Base-by-base conservation (phyloP, 2,113 vertebrate genomes). In the Pycnonotus jocosus region DNA sequence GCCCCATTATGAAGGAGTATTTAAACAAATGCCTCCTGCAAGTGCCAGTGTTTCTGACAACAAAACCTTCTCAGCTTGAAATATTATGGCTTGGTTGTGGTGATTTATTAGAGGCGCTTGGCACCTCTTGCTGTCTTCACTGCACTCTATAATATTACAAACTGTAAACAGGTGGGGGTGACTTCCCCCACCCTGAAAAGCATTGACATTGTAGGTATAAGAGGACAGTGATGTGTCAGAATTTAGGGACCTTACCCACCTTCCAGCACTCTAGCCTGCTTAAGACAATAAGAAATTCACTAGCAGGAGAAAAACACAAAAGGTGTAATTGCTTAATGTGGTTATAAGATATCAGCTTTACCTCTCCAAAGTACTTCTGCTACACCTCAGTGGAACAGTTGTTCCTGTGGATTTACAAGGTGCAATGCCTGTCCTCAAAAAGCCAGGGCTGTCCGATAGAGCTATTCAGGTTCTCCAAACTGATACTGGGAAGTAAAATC, bases 1-100 rank as follows among this genome's bases (percentile, higher is more conserved):
- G 78, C 45, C 82, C 91, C 79, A 93, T 97, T 97, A 96, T 40
- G 78, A 96, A 96, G 95, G 92, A 95, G 72, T 95, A 96, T 95
- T 96, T 91, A 95, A 96, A 97, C 82, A 96, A 97, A 96, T 96
- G 83, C 90, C 87, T 95, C 93, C 94, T 95, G 80, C 81, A 80
- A 97, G 90, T 58, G 93, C 93, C 96, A 97, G 91, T 82, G 71
- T 94, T 96, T 92, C 86, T 95, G 95, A 95, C 95, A 96, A 95
- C 95, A 97, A 77, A 96, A 91, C 88, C 86, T 85, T 94, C 92
- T 84, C 95, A 73, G 93, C 88, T 97, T 97, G 93, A 97, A 97
- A 96, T 95, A 95, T 93, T 86, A 79, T 56, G 82, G 83, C 88
- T 95, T 73, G n/a, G 79, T 38, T 60, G 87, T 47, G 79, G 79